Conservation (phyloP, 2,797 vertebrate species). For the Sebastiscus albofasciatus region DNA sequence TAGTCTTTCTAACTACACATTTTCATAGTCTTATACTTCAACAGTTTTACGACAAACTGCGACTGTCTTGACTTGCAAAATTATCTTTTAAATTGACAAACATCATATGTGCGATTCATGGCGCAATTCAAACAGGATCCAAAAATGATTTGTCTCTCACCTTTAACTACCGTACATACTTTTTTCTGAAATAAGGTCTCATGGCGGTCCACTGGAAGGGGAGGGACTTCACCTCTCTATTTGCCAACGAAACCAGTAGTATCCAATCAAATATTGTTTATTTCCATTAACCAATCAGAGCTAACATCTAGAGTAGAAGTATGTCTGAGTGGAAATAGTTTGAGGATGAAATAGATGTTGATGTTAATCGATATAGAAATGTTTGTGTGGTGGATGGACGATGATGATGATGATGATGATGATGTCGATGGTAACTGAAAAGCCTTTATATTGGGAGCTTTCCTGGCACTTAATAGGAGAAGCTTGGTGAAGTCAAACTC, state of each 20-base stretch:
- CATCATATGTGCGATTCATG: too few relatives aligned
- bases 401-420: constrained; percentile 20
- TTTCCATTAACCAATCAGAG: constrained; percentile 46
- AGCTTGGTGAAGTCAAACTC: constrained; percentile 63
- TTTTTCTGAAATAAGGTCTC: too few relatives aligned
- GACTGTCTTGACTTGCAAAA: too few relatives aligned
- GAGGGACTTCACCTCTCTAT: not conserved
- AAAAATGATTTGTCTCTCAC: too few relatives aligned
- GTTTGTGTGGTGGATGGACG: constrained; percentile 13
- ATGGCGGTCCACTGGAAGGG: too few relatives aligned
- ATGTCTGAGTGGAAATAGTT: constrained; percentile 21
- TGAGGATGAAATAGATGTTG: constrained; percentile 19
- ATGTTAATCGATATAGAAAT: constrained; percentile 12
- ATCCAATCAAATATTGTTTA: constrained; percentile 30
- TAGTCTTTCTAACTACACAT: too few relatives aligned
- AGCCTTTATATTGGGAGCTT: constrained; percentile 58
- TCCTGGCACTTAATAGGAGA: constrained; percentile 58
- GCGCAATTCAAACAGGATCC: too few relatives aligned
- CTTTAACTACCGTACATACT: too few relatives aligned
- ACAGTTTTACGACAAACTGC: too few relatives aligned
- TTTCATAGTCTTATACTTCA: too few relatives aligned
- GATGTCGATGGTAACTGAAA: constrained; percentile 49
- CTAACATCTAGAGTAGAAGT: constrained; percentile 23
- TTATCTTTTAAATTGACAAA: too few relatives aligned
- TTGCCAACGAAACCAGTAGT: constrained; percentile 18